These are phyloP conservation scores for Teleogryllus occipitalis DNA, from an alignment of 1,140 invertebrate genomes.

Conservation along the genomic window DNA sequence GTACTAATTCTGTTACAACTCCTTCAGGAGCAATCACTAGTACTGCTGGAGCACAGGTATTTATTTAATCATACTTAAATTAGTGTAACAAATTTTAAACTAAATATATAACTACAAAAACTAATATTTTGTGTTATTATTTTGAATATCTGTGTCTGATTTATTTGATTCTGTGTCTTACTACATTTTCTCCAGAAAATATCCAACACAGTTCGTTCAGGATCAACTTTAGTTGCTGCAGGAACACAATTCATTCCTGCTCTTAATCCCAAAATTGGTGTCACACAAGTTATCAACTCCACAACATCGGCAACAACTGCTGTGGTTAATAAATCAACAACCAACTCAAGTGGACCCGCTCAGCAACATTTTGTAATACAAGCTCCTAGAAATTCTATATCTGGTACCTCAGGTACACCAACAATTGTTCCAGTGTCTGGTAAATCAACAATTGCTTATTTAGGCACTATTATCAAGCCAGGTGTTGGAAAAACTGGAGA, in stretches of 20 bases:
- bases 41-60: conserved; percentile 5
- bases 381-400: not conserved
- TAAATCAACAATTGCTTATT: conserved; percentile 39
- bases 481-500: conserved; percentile 18
- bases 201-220: not conserved
- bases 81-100: not conserved
- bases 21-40: not conserved
- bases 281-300: conserved; percentile 1
- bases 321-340: not conserved
- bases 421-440: conserved; percentile 15
- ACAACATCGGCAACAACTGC: not conserved
- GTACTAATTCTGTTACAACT: not conserved
- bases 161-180: not conserved
- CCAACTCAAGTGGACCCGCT: not conserved
- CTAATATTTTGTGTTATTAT: not conserved
- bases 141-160: not conserved
- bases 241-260: conserved; percentile 17
- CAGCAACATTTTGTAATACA: conserved; percentile 20
- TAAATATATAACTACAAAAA: not conserved
- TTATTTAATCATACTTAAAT: not conserved
- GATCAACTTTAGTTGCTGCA: not conserved
- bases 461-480: conserved; percentile 37
- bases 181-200: not conserved
- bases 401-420: not conserved
- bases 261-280: conserved; percentile 12